Evolutionary conservation across 35 echinoderm and acorn worm genomes (phyloP).

Genomic region (Lytechinus pictus): DNA sequence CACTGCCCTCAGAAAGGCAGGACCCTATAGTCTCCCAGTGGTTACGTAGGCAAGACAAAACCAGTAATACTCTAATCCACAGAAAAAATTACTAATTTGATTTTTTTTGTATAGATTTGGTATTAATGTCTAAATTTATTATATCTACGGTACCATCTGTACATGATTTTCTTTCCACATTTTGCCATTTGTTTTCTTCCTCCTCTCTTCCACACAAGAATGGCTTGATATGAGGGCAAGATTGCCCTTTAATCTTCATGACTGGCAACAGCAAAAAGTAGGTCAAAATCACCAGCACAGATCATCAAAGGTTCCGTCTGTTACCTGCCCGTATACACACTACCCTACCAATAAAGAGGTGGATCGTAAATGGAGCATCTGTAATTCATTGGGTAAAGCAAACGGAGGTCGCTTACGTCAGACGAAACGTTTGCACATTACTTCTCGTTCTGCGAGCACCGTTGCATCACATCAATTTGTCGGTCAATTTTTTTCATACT

Average conservation of each 20-base stretch:
- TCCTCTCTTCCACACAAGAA: too few species aligned
- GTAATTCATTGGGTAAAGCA: constrained; percentile 12
- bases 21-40: too few species aligned
- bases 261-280: neutral
- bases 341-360: neutral
- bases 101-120: too few species aligned
- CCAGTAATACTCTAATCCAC: too few species aligned
- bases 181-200: too few species aligned
- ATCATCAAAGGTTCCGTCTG: neutral
- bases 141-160: too few species aligned
- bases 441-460: neutral
- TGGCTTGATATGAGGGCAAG: too few species aligned
- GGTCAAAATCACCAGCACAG: neutral
- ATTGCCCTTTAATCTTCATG: neutral
- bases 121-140: too few species aligned
- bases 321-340: neutral
- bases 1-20: too few species aligned
- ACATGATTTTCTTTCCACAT: too few species aligned
- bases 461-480: neutral
- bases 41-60: too few species aligned
- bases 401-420: neutral
- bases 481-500: neutral
- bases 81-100: too few species aligned
- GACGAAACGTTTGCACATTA: constrained; percentile 9
- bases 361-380: neutral